A percentile compares a stretch with the other conserved stretches of the same genome.
Evolutionary conservation across 2,113 vertebrate species (phyloP).

Genomic region (Nothoprocta pentlandii): DNA sequence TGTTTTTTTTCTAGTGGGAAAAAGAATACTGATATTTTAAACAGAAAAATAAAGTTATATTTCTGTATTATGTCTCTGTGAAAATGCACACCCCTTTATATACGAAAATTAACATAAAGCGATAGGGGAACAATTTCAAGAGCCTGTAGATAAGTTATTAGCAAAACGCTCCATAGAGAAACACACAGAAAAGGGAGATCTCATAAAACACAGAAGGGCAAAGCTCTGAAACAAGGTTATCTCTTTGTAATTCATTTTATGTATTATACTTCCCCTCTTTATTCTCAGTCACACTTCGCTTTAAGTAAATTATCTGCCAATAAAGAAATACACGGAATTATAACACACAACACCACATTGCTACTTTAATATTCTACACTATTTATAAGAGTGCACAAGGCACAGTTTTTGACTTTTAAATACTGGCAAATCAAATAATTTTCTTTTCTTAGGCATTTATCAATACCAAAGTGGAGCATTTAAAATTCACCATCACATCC

Average conservation of each 20-base stretch:
- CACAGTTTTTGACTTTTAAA: slow-evolving; percentile 54
- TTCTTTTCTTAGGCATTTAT: slow-evolving; percentile 28
- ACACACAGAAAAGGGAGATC: background rate
- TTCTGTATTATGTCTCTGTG: background rate
- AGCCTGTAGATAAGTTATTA: background rate
- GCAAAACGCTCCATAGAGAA: background rate
- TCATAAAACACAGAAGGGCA: slow-evolving; percentile 53
- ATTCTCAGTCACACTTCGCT: slow-evolving; percentile 28
- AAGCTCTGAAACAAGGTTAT: slow-evolving; percentile 52
- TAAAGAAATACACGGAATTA: slow-evolving; percentile 49
- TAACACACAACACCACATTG: slow-evolving; percentile 52
- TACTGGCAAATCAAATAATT: slow-evolving; percentile 37
- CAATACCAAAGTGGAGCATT: background rate
- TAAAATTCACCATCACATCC: slow-evolving; percentile 20
- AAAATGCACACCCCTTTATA: background rate
- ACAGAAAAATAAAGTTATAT: background rate
- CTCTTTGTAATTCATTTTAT: slow-evolving; percentile 46
- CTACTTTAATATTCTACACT: slow-evolving; percentile 31
- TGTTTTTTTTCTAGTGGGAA: background rate
- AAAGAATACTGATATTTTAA: background rate
- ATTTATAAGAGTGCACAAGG: slow-evolving; percentile 64
- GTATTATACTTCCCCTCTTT: slow-evolving; percentile 30
- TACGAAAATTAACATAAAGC: background rate
- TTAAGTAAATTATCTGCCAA: slow-evolving; percentile 46
- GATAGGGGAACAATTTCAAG: background rate